Evolutionary conservation across 2,113 vertebrate species (phyloP), one percentile per base, ranked within the genome.

Genomic region (Pteropus alecto): DNA sequence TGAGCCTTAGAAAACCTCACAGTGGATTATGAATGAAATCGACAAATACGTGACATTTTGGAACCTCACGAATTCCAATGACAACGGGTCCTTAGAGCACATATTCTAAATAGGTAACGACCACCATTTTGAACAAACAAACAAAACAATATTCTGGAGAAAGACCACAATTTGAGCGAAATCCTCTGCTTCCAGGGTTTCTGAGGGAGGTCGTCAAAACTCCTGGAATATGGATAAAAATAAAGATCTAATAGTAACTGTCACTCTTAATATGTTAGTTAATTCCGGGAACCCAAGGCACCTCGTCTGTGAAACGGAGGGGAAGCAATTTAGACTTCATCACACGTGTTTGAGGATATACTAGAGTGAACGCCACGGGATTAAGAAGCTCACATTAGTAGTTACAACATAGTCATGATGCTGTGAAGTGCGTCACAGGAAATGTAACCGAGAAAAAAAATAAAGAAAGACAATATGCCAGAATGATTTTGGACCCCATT

Each of bases 191-290:
- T 61, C 24, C 92, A 24, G 0, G 18, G 3, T 6, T 33, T 12
- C 24, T 26, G 13, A 13, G 4, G 18, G 18, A 60, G 4, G 2
- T 22, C 16, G 12, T 6, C 60, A 28, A 28, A 19, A 5, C 2
- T 41, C 28, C 30, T 30, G 11, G 5, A 5, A 5, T 28, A 28
- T 15, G 24, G 46, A 15, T 2, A 54, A 46, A 76, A 3, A 21
- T 8, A 26, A 13, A 18, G 24, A n/a, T 3, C 0, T 3, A 35
- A 41, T 15, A 28, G 0, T 6, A 11, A 9, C 16, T 14, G 6
- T 67, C 43, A 41, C 13, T 24, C 5, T 18, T 24, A 22, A 35
- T 5, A 35, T 1, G 6, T 35, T 28, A 2, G 2, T 28, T 30
- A 46, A 21, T 58, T 46, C 11, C 15, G 48, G 61, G 58, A 58